These are phyloP conservation scores for Mechanitis mazaeus DNA, from an alignment of 2,888 invertebrate genomes.

Conservation along the genomic window DNA sequence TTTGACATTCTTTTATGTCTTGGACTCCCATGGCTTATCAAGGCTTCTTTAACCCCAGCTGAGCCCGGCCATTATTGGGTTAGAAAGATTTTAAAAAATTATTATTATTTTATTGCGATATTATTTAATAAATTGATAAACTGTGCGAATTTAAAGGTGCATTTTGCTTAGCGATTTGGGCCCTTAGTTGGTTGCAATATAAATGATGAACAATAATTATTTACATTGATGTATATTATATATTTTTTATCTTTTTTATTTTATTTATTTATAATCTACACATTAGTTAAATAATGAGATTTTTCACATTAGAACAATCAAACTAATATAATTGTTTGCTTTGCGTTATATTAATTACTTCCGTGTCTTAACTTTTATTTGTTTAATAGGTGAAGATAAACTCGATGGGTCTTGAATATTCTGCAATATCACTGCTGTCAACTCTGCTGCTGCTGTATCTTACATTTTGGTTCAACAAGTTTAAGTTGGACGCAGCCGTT, in stretches of 20 bases:
- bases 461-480: slow-evolving; percentile 90
- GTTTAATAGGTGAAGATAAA: slow-evolving; percentile 85
- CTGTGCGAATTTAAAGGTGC: slow-evolving; percentile 21
- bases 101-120: slow-evolving; percentile 21
- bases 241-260: neutral
- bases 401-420: slow-evolving; percentile 93
- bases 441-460: slow-evolving; percentile 89
- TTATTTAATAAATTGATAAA: slow-evolving; percentile 5
- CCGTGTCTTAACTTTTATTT: slow-evolving; percentile 32
- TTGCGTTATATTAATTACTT: slow-evolving; percentile 20
- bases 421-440: slow-evolving; percentile 90
- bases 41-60: slow-evolving; percentile 88
- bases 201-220: slow-evolving; percentile 12
- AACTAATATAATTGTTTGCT: slow-evolving; percentile 10
- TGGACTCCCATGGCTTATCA: slow-evolving; percentile 92
- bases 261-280: neutral
- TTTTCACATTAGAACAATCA: slow-evolving; percentile 18
- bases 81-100: slow-evolving; percentile 38
- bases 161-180: slow-evolving; percentile 28
- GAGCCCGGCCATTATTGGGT: slow-evolving; percentile 87
- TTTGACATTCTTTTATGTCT: slow-evolving; percentile 92
- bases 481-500: slow-evolving; percentile 89
- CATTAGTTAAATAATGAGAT: slow-evolving; percentile 7
- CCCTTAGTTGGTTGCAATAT: slow-evolving; percentile 22
- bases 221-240: neutral